Evolutionary conservation across 1,140 invertebrate species (phyloP).

Genomic region (Apis florea): DNA sequence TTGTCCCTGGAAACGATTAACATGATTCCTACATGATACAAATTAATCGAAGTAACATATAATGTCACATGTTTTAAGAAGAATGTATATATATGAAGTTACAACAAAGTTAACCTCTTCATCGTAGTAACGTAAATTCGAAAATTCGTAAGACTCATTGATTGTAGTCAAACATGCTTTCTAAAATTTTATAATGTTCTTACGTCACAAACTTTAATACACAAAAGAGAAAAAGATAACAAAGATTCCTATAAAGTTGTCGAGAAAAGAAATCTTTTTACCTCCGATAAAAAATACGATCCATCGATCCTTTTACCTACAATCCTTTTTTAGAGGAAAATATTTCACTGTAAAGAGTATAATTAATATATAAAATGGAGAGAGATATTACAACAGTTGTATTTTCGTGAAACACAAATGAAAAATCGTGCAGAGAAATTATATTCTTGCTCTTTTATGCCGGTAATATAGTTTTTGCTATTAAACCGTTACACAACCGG

Average conservation of each 20-base stretch:
- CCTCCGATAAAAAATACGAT: not conserved
- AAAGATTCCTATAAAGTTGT: not conserved
- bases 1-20: not conserved
- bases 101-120: not conserved
- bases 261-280: not conserved
- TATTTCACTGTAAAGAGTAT: not conserved
- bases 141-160: not conserved
- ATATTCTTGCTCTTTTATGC: slow-evolving; percentile 30
- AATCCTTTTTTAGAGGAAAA: not conserved
- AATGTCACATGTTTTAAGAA: not conserved
- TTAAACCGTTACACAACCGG: slow-evolving; percentile 59
- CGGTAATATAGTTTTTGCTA: slow-evolving; percentile 41
- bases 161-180: no score
- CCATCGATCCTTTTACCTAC: not conserved
- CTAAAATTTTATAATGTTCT: not conserved
- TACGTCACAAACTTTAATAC: not conserved
- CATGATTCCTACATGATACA: not conserved
- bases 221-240: not conserved
- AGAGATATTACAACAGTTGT: not conserved
- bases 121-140: not conserved
- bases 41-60: not conserved
- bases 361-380: slow-evolving; percentile 25
- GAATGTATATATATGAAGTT: not conserved
- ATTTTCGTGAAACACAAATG: not conserved
- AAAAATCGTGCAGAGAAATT: no score